Evolutionary conservation across 37 sponge, comb jelly and placozoan species (phyloP), one percentile per base, ranked within the genome.

Genomic region (Mnemiopsis leidyi): DNA sequence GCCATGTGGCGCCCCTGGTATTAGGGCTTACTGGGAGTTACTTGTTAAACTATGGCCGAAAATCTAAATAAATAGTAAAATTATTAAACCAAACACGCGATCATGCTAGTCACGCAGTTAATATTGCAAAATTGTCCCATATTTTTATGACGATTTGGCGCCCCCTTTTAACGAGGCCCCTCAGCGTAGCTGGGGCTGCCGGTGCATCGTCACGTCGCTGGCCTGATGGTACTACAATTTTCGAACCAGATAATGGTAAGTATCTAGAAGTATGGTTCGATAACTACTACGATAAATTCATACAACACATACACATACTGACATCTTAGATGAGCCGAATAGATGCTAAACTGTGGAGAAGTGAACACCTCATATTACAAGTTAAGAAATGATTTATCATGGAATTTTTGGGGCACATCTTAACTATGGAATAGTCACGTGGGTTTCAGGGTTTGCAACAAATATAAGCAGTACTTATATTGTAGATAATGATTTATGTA

Each of bases 381-480:
- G n/a, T n/a, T n/a, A n/a, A n/a, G n/a, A n/a, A n/a, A n/a, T n/a
- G n/a, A 77, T 77, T 77, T 77, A 77, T 32, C 33, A 77, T 32
- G 79, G 32, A 31, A n/a, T n/a, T n/a, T n/a, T n/a, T n/a, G n/a
- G n/a, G 36, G 26, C 79, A 28, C 79, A 77, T 32, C 32, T 77
- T 16, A 77, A 77, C 36, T 77, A 77, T 77, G 79, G 79, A 0
- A 77, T 77, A 28, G 20, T 77, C 20, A 32, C 79, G 32, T 77
- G 79, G 79, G 79, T 18, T 36, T 26, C 79, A 18, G 20, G 32
- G 32, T 77, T 77, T 32, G 79, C 79, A 28, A 77, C 26, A 33
- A 77, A 77, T 32, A 16, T 77, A 34, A 77, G 1, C 9, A 77
- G 34, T 77, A 77, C 61, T 48, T 18, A 48, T 13, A 48, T 48